Evolutionary conservation across 2,797 vertebrate species (phyloP).

Genomic region (Momotus momota): DNA sequence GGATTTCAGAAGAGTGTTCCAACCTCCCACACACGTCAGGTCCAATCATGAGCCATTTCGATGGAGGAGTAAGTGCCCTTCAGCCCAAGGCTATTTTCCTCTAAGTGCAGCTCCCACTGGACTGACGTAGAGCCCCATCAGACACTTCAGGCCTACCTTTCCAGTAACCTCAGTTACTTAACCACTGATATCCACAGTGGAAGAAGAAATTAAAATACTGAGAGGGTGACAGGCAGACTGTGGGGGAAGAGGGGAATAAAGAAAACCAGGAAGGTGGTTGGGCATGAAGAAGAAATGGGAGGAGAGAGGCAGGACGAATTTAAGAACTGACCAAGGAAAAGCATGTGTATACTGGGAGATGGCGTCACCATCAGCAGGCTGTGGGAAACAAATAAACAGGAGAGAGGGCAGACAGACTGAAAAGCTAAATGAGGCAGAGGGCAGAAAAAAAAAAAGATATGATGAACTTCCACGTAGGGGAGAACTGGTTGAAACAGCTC

Average conservation of each 20-base stretch:
- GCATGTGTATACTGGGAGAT: fast-evolving
- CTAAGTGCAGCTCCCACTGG: not conserved
- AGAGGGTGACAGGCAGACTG: not conserved
- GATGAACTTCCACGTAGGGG: not conserved
- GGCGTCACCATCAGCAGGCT: not conserved
- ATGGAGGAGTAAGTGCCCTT: not conserved
- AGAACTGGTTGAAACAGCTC: not conserved
- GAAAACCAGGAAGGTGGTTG: not conserved
- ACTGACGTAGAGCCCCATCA: not conserved
- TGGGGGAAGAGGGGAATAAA: not conserved
- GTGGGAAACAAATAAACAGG: not conserved
- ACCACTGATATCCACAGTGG: not conserved
- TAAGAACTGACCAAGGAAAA: not conserved
- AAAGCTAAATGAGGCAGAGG: not conserved
- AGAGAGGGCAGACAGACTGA: not conserved
- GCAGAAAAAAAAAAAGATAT: not conserved
- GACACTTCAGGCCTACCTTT: not conserved
- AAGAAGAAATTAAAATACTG: not conserved
- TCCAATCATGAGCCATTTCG: fast-evolving
- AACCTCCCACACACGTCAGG: not conserved
- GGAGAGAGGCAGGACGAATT: not conserved
- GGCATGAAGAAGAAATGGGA: not conserved
- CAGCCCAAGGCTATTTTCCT: not conserved
- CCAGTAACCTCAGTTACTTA: not conserved
- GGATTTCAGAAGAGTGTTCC: not conserved